Base-by-base conservation (phyloP, 1,140 invertebrate species). In the Brachionus sp. region DNA sequence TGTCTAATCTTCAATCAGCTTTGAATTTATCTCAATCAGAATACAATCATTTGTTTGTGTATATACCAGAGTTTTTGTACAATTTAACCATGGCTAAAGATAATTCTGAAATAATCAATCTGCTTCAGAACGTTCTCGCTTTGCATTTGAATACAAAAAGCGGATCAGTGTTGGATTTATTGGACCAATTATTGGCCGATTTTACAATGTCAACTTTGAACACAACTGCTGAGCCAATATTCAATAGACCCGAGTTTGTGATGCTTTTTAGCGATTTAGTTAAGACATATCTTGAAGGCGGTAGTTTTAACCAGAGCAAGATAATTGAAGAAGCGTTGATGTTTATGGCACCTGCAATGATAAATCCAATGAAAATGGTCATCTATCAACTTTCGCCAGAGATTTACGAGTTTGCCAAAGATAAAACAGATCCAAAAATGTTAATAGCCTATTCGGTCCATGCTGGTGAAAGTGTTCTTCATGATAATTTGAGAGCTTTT, bases 361-460 rank as follows among this genome's bases (percentile, higher is more conserved):
- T 70, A 10, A 44, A 46, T 25, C 7, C 19, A 13, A 44, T 75
- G 25, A 75, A 75, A 75, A 29, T 19, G 19, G 12, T 46, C 5
- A 75, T 75, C 12, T 19, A 46, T 46, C 12, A 46, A 10, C 23
- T 46, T 2, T 46, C 70, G 44, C 70, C 70, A 9, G 33, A 46
- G 9, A 75, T 75, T 12, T 75, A 75, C 29, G 70, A 46, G 10
- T 75, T 29, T 75, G 70, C 70, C 19, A 25, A 75, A 12, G 39
- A 44, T 29, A 39, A 75, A 75, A 75, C 13, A 33, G 70, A 75
- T 46, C 13, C 39, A 9, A 75, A 7, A 75, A 19, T 75, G 13
- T 1, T 75, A 2, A 10, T 46, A 10, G 70, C 70, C 9, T 75
- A 75, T 75, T 39, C 70, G 12, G 70, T 75, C 5, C 42, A 75